phyloP scores from a whole-genome alignment of 2,888 invertebrate genomes.

The Cantharis rufa region DNA sequence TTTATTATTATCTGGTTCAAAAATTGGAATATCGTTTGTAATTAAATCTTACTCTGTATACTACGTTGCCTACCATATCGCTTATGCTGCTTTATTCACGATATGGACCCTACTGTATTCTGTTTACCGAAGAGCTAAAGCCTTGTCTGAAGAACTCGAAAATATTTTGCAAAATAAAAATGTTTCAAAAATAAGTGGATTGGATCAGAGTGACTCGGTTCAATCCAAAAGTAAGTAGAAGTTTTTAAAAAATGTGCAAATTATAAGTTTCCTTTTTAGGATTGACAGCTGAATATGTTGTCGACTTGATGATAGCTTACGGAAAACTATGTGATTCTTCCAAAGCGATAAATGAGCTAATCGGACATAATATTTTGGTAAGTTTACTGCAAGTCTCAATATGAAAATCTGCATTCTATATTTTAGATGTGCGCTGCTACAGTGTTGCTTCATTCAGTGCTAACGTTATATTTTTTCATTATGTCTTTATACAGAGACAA shows the following conservation, averaged over 20 bases:
- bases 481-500: neutral
- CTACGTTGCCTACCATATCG: neutral
- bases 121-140: neutral
- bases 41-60: neutral
- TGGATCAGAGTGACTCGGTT: neutral
- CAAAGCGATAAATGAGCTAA: neutral
- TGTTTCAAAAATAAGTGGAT: too few species aligned
- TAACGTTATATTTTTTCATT: neutral
- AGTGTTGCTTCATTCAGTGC: neutral
- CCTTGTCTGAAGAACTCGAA: neutral
- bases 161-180: neutral
- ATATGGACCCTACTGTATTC: neutral
- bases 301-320: neutral
- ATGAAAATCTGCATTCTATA: neutral
- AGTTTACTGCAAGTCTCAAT: too few species aligned
- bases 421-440: neutral
- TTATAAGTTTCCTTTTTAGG: neutral
- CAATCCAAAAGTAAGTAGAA: neutral
- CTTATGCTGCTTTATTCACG: neutral
- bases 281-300: neutral
- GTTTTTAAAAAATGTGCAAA: neutral
- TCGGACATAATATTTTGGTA: neutral
- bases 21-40: neutral
- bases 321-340: neutral
- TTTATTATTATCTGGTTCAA: neutral